Percentiles rank a stretch among this genome's conserved stretches.
These are phyloP conservation scores for Dicyrtomina minuta DNA, from an alignment of 2,888 invertebrate species.

Conservation along the genomic window DNA sequence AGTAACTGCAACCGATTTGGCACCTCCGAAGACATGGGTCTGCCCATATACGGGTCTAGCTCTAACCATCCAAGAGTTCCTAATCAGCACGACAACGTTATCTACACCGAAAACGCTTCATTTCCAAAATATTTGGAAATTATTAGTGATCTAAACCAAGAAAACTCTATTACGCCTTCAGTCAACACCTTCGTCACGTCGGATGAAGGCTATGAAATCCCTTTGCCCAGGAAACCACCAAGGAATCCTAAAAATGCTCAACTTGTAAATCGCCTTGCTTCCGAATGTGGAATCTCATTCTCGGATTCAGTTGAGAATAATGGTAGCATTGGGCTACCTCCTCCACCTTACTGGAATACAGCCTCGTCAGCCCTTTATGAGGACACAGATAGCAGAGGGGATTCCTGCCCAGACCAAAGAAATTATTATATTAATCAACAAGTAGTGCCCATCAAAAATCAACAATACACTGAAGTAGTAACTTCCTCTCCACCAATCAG, in stretches of 20 bases:
- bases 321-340: constrained; percentile 26
- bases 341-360: constrained; percentile 39
- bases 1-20: too few species aligned
- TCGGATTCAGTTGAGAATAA: neutral
- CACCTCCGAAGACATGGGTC: too few species aligned
- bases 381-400: neutral
- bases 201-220: constrained; percentile 51
- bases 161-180: neutral
- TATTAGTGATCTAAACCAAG: constrained; percentile 34
- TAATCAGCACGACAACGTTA: neutral
- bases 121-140: constrained; percentile 49
- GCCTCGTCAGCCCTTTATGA: neutral
- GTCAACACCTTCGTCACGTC: constrained; percentile 4
- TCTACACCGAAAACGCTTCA: neutral
- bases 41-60: too few species aligned
- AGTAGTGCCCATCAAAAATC: too few species aligned
- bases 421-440: too few species aligned
- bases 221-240: constrained; percentile 44
- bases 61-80: too few species aligned
- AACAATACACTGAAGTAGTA: too few species aligned
- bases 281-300: neutral
- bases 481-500: neutral
- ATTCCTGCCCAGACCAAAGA: too few species aligned
- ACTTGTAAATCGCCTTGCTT: neutral
- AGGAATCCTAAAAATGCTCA: constrained; percentile 32